Evolutionary conservation across 1,140 invertebrate species (phyloP), one percentile per base, ranked within the genome.

Genomic region (Drosophila rufa): DNA sequence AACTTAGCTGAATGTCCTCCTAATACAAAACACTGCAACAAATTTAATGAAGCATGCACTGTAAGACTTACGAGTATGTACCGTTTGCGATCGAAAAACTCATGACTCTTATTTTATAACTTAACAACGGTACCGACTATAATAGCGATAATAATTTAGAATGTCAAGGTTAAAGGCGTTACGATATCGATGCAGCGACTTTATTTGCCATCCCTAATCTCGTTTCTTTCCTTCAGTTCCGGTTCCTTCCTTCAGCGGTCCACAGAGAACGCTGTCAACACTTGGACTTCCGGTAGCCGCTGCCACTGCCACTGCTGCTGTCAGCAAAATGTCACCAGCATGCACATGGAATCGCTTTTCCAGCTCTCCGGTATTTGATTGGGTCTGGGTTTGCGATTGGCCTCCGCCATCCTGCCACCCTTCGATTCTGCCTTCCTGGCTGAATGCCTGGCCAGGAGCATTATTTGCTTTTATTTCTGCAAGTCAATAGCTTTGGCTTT

Each of bases 401-500:
- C 70, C 68, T 43, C 36, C 51, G 36, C 69, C 51, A 70, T 64
- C 57, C 58, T n/a, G 19, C 40, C 47, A 33, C 36, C 68, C 62
- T 43, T 64, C 53, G 53, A 42, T 40, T 64, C 75, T 12, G 46
- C 22, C 65, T 57, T 43, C 75, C 68, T 60, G 45, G 51, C 66
- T 38, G 46, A 53, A 50, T 51, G 57, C 56, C 60, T 87, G 83
- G 53, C 48, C 70, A 53, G 69, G 67, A 71, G 58, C 75, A 85
- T 85, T 89, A 89, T 90, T 79, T 90, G 85, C 85, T 91, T 90
- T 90, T 85, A 89, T 90, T 85, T 89, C 67, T 76, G 81, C 85
- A 81, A 89, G 81, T 90, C 81, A 90, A 89, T 89, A 90, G 86
- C 78, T 90, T 90, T 89, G 85, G 85, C 81, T 90, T 89, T 89